phyloP scores from a whole-genome alignment of 2,113 vertebrate genomes.

The Semnornis frantzii region DNA sequence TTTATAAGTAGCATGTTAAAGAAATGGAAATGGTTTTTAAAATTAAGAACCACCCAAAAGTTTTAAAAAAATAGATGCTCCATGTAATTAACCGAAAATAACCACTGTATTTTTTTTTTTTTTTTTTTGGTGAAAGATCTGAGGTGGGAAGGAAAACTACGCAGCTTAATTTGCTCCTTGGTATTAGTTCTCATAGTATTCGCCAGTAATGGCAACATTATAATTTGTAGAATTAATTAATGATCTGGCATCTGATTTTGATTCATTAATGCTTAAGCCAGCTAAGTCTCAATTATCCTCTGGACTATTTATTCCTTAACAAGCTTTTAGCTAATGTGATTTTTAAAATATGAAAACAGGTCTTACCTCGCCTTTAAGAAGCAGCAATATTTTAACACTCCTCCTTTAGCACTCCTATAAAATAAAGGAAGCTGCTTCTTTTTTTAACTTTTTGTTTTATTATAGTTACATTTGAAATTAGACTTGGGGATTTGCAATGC shows the following conservation, averaged over 20 bases:
- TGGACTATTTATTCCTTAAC: constrained; percentile 73
- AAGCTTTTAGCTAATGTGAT: constrained; percentile 74
- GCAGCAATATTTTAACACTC: constrained; percentile 10
- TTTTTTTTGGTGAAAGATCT: constrained; percentile 5
- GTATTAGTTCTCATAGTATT: constrained; percentile 57
- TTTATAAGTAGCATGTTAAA: constrained; percentile 16
- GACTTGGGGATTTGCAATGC: constrained; percentile 2
- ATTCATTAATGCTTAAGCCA: constrained; percentile 74
- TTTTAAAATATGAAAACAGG: constrained; percentile 66
- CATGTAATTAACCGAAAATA: not conserved
- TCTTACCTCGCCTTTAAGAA: constrained; percentile 60
- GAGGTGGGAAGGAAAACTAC: constrained; percentile 9
- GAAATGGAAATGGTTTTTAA: not conserved
- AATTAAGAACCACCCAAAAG: not conserved
- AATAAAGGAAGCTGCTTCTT: constrained; percentile 17
- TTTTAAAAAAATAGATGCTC: not conserved
- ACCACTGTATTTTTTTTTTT: not conserved
- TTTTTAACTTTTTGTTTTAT: not conserved
- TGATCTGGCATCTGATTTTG: constrained; percentile 75
- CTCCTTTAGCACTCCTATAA: not conserved
- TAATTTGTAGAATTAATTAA: constrained; percentile 77
- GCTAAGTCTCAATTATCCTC: constrained; percentile 74
- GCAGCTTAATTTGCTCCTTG: constrained; percentile 55
- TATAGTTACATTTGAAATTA: constrained; percentile 32
- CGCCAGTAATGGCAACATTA: constrained; percentile 61